Evolutionary conservation across 2,113 vertebrate species (phyloP).

Genomic region (Phrynosoma blainvillii): DNA sequence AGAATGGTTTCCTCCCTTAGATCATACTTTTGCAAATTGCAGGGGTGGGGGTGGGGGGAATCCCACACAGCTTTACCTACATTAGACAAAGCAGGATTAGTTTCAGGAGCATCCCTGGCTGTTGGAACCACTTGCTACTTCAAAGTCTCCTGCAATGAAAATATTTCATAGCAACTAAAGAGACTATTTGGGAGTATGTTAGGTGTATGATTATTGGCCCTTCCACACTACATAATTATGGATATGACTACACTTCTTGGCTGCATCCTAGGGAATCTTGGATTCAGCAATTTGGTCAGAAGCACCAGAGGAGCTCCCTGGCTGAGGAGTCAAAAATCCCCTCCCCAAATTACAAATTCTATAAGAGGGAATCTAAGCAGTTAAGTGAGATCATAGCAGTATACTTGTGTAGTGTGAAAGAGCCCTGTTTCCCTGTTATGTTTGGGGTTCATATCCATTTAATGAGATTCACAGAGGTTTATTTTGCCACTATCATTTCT

Average conservation of each 20-base stretch:
- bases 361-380: too few species aligned
- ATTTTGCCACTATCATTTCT: neutral
- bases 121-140: neutral
- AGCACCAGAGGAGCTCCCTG: too few species aligned
- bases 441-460: neutral
- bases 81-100: neutral
- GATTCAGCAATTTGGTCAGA: too few species aligned
- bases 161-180: neutral
- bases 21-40: constrained; percentile 19
- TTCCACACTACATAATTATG: too few species aligned
- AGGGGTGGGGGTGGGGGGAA: neutral
- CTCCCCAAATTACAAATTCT: too few species aligned
- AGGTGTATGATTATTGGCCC: neutral
- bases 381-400: too few species aligned
- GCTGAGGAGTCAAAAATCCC: too few species aligned
- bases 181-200: too few species aligned
- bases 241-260: too few species aligned
- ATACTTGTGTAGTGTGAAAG: too few species aligned
- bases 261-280: too few species aligned
- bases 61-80: neutral
- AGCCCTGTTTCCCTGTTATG: too few species aligned
- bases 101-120: neutral
- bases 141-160: neutral
- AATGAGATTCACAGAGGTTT: neutral
- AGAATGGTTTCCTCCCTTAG: constrained; percentile 2